Conservation (phyloP, 1,140 invertebrate genomes). For the Bombus impatiens region DNA sequence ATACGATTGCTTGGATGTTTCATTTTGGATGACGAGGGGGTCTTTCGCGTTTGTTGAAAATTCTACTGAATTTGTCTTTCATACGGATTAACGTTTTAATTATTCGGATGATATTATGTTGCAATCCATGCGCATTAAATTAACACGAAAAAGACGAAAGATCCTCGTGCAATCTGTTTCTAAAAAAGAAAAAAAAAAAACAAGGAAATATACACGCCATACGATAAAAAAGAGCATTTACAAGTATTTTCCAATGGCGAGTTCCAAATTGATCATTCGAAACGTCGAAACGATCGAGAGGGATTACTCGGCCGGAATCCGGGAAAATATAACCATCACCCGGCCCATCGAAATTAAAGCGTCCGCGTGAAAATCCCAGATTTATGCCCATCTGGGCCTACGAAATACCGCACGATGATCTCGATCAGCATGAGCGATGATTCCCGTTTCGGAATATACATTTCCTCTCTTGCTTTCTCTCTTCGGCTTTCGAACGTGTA, state of each 20-base stretch:
- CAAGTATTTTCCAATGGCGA: background rate
- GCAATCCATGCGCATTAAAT: too few species aligned
- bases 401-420: too few species aligned
- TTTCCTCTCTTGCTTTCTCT: background rate
- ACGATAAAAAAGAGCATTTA: background rate
- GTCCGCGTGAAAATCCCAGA: slow-evolving; percentile 45
- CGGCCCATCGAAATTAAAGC: slow-evolving; percentile 40
- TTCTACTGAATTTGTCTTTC: background rate
- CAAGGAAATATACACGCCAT: too few species aligned
- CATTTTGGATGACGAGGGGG: too few species aligned
- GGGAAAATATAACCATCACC: background rate
- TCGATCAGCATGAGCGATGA: slow-evolving; percentile 11
- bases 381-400: slow-evolving; percentile 26
- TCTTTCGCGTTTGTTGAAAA: background rate
- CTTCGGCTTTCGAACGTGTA: slow-evolving; percentile 17
- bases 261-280: background rate
- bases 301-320: slow-evolving; percentile 3
- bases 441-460: slow-evolving; percentile 2
- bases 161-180: background rate
- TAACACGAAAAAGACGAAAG: too few species aligned
- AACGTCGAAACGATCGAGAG: background rate
- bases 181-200: too few species aligned
- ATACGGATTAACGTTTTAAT: too few species aligned
- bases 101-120: too few species aligned
- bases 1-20: background rate